A percentile compares a stretch with the other conserved stretches of the same genome.
Evolutionary conservation across 2,797 vertebrate genomes (phyloP).

Genomic region (Heteromormyrus szaboi): DNA sequence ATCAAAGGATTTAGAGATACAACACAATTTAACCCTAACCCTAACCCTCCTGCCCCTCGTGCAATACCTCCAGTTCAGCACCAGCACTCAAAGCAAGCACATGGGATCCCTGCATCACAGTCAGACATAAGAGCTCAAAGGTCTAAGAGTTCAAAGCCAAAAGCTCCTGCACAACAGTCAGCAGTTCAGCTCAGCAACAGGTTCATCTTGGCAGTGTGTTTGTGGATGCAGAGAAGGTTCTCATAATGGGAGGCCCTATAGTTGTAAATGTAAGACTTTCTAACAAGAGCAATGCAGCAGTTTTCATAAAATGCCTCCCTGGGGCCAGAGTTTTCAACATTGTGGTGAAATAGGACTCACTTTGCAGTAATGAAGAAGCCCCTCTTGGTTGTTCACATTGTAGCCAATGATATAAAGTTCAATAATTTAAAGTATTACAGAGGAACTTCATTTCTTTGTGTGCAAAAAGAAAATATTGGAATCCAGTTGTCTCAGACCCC

Average conservation of each 20-base stretch:
- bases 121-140: neutral
- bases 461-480: neutral
- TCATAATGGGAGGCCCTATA: neutral
- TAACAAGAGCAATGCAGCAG: neutral
- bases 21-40: neutral
- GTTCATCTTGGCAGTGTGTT: neutral
- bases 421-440: neutral
- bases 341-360: neutral
- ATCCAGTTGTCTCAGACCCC: neutral
- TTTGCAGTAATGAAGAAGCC: neutral
- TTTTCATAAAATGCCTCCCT: slow-evolving; percentile 1
- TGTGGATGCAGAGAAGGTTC: neutral
- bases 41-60: neutral
- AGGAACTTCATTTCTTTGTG: neutral
- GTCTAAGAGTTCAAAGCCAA: neutral
- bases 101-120: neutral
- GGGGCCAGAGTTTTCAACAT: neutral
- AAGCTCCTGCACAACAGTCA: neutral
- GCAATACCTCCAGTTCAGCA: neutral
- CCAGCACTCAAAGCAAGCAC: neutral
- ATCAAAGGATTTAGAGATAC: neutral
- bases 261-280: neutral
- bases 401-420: neutral
- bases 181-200: neutral
- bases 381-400: slow-evolving; percentile 2